phyloP scores from a whole-genome alignment of 2,113 vertebrate genomes.

The Manacus vitellinus region DNA sequence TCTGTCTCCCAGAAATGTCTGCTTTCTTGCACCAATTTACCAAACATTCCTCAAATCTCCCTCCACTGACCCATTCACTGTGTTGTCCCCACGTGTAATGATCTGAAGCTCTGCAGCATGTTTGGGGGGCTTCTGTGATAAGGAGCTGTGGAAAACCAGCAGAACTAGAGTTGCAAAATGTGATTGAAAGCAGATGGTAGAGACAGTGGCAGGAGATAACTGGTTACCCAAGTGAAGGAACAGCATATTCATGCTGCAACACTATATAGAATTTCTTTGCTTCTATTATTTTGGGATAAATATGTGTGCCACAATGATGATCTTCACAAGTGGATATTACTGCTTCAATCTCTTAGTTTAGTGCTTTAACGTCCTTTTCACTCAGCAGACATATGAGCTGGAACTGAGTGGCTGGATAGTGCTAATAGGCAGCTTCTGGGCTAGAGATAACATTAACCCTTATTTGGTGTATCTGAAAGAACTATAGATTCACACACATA shows the following conservation, averaged over 20 bases:
- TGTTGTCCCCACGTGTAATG: fast-evolving
- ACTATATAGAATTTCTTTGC: not conserved
- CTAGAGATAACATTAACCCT: not conserved
- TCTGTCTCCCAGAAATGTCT: not conserved
- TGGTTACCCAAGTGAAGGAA: not conserved
- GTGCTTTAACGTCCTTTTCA: not conserved
- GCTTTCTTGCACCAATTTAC: not conserved
- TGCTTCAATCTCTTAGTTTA: not conserved
- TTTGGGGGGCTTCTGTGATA: not conserved
- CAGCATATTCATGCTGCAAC: not conserved
- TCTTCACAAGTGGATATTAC: not conserved
- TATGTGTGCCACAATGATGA: not conserved
- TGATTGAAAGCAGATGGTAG: fast-evolving
- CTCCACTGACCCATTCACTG: not conserved
- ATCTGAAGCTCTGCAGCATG: not conserved
- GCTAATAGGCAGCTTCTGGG: not conserved
- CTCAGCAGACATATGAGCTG: not conserved
- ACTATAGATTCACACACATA: not conserved
- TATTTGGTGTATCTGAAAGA: not conserved
- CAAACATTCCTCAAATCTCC: not conserved
- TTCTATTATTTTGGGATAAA: not conserved
- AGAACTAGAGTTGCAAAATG: not conserved
- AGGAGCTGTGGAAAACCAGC: not conserved
- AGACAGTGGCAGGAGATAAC: not conserved
- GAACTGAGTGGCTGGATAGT: not conserved